Percentiles rank a stretch among this genome's conserved stretches.
phyloP scores from a whole-genome alignment of 2,113 vertebrate genomes.

The Oostethus manadensis region DNA sequence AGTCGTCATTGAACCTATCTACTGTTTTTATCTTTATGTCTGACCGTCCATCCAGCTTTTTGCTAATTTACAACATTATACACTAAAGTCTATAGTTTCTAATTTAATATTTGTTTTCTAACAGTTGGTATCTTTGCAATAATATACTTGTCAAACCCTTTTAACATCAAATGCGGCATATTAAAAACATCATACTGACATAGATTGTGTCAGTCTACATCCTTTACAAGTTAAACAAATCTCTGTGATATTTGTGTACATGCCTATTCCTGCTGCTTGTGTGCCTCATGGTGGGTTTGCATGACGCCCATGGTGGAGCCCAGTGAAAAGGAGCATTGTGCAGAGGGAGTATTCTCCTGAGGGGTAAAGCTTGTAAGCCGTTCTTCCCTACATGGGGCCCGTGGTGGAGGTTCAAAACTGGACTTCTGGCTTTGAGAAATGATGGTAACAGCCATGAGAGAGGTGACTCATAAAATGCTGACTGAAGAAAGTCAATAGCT shows the following conservation, averaged over 20 bases:
- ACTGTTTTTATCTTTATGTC: too few relatives aligned
- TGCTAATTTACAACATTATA: too few relatives aligned
- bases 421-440: slow-evolving; percentile 40
- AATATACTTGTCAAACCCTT: too few relatives aligned
- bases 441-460: slow-evolving; percentile 33
- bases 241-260: slow-evolving; percentile 9
- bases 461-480: slow-evolving; percentile 13
- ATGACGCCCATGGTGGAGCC: slow-evolving; percentile 43
- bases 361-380: slow-evolving; percentile 59
- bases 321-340: slow-evolving; percentile 72
- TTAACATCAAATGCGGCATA: background rate
- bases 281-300: slow-evolving; percentile 50
- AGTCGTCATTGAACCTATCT: too few relatives aligned
- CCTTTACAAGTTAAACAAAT: background rate
- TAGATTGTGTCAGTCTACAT: background rate
- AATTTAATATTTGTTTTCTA: background rate
- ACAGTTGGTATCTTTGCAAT: background rate
- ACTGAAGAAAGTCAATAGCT: too few relatives aligned
- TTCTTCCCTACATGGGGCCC: slow-evolving; percentile 59
- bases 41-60: too few relatives aligned
- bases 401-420: slow-evolving; percentile 45
- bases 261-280: slow-evolving; percentile 3
- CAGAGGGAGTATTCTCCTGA: slow-evolving; percentile 56
- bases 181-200: too few relatives aligned
- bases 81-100: too few relatives aligned